Percentiles rank a stretch among this genome's conserved stretches.
phyloP scores from a whole-genome alignment of 2,888 invertebrate species.

The Dicyrtoma fusca region DNA sequence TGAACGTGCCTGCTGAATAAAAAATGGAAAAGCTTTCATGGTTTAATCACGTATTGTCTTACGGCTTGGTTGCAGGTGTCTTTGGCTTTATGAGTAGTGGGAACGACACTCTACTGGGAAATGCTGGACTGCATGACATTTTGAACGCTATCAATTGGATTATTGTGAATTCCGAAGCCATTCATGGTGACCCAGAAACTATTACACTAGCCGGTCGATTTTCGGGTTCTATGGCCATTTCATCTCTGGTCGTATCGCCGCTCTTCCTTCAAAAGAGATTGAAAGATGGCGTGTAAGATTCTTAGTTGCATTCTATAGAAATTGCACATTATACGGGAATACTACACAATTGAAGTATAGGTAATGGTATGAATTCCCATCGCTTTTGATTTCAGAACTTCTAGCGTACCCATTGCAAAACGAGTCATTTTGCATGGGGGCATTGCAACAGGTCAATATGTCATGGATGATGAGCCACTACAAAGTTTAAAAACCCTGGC shows the following conservation, averaged over 20 bases:
- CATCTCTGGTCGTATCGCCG: slow-evolving; percentile 51
- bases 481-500: slow-evolving; percentile 1
- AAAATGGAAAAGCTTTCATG: background rate
- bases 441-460: slow-evolving; percentile 45
- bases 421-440: slow-evolving; percentile 58
- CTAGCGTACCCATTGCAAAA: slow-evolving; percentile 47
- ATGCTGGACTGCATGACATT: slow-evolving; percentile 59
- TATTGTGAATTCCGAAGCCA: slow-evolving; percentile 56
- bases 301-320: background rate
- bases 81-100: slow-evolving; percentile 59
- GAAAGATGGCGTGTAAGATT: slow-evolving; percentile 1
- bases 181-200: slow-evolving; percentile 58
- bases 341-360: background rate
- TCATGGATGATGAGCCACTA: slow-evolving; percentile 23
- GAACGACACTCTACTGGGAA: slow-evolving; percentile 57
- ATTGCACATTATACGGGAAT: background rate
- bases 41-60: slow-evolving; percentile 5
- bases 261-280: slow-evolving; percentile 15
- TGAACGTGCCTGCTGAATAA: too few species aligned
- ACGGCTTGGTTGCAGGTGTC: slow-evolving; percentile 29
- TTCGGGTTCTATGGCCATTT: slow-evolving; percentile 58
- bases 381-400: background rate
- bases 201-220: slow-evolving; percentile 59
- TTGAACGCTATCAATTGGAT: slow-evolving; percentile 58
- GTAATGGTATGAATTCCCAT: background rate